Base-by-base conservation (phyloP, 1,140 invertebrate species). In the Trichomalopsis sarcophagae region DNA sequence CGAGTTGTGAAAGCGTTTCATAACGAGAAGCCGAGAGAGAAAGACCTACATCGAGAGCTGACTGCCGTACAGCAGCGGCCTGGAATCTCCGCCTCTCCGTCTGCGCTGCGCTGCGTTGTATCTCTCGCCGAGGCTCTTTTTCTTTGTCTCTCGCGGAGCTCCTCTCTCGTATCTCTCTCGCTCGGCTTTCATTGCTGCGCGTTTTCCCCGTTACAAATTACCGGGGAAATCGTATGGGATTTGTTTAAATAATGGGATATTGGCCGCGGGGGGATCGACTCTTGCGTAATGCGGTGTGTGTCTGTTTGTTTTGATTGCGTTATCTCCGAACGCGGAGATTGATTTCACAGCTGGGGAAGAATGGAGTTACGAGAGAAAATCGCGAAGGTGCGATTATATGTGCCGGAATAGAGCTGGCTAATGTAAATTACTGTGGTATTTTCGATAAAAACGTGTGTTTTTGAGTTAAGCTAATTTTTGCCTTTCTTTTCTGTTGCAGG, bases 401-500 rank as follows among this genome's bases (percentile, higher is more conserved):
- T 5, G 66, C 66, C 10, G 2, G 6, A 5, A 71, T 71, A 71
- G 23, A 71, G 30, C 68, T 2, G 0, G 14, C 3, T 66, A 21
- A 66, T 17, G 11, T 17, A 66, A 17, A 66, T 66, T 21, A 21
- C 14, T 21, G 62, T 5, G 44, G 55, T 36, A 7, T n/a, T 33
- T 69, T n/a, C 40, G 36, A 71, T 50, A 69, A 23, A 40, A 50
- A 73, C 44, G 13, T 50, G 44, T 33, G 6, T 44, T n/a, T 21
- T 44, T 33, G 11, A 33, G 0, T 11, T 7, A 44, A 36, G n/a
- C 7, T 66, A 81, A 68, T 86, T 86, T 84, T 79, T 78, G 47
- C 23, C 13, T 23, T 68, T 81, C 75, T 74, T 82, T 47, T 82
- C 33, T 68, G 81, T 76, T 78, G 23, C 62, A 74, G 79, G 55